Percentiles rank a stretch among this genome's conserved stretches.
Conservation (phyloP, 2,113 vertebrate species). For the Chaenocephalus aceratus region DNA sequence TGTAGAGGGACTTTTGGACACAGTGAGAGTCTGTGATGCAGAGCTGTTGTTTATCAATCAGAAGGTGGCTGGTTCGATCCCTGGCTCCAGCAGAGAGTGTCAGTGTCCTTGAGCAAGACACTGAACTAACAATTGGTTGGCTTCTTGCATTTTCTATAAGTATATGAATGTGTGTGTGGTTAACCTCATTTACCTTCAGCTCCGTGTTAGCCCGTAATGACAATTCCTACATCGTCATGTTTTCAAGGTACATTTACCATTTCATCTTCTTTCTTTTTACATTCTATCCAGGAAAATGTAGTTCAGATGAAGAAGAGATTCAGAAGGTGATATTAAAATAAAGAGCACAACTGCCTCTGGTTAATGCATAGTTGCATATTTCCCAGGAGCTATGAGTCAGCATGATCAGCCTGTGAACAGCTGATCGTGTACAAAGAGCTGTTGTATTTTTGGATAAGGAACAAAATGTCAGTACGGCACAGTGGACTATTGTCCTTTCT, state of each 20-base stretch:
- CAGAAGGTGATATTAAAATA: neutral
- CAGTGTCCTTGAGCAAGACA: no score
- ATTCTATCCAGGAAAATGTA: neutral
- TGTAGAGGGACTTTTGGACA: no score
- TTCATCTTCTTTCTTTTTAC: no score
- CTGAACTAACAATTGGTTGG: no score
- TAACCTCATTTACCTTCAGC: no score
- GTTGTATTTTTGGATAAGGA: conserved; percentile 9
- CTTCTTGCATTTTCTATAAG: no score
- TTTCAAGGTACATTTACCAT: neutral
- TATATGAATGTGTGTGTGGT: no score
- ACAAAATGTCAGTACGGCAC: neutral
- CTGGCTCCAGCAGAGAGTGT: no score
- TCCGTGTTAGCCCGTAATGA: no score
- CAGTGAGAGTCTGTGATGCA: no score
- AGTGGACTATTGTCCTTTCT: conserved; percentile 32
- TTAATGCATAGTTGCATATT: neutral
- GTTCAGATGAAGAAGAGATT: neutral
- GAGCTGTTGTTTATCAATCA: no score
- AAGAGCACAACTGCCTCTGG: neutral
- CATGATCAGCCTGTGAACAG: neutral
- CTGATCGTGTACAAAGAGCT: conserved; percentile 2
- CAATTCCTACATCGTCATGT: neutral
- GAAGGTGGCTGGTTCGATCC: no score
- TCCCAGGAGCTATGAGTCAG: neutral